Conservation (phyloP, 2,797 vertebrate genomes). For the Dromococcyx pavoninus region DNA sequence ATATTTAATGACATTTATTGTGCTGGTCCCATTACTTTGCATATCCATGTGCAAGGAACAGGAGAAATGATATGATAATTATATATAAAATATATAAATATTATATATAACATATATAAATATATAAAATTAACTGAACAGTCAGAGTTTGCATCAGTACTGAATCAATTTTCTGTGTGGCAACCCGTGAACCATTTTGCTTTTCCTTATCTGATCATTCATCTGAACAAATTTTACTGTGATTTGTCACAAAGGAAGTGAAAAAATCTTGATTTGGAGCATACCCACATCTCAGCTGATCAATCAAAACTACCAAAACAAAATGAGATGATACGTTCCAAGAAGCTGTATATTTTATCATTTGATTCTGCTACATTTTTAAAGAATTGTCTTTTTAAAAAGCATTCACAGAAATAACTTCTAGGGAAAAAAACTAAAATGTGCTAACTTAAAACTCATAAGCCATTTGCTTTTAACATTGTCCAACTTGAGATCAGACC, state of each 20-base stretch:
- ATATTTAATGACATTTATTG: not conserved
- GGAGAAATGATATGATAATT: not conserved
- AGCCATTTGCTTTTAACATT: not conserved
- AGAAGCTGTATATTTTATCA: not conserved
- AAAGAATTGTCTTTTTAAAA: not conserved
- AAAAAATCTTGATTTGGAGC: not conserved
- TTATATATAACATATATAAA: no score
- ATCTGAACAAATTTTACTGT: not conserved
- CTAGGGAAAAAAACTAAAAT: rapidly evolving
- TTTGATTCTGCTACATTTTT: not conserved
- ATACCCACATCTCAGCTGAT: not conserved
- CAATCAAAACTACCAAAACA: not conserved
- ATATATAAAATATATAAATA: no score
- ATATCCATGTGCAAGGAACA: not conserved
- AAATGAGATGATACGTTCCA: not conserved
- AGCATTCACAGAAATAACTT: not conserved
- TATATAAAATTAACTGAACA: not conserved
- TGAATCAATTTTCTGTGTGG: not conserved
- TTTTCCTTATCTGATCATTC: not conserved
- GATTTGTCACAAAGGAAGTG: not conserved
- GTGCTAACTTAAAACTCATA: not conserved
- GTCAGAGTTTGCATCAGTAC: not conserved
- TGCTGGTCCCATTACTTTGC: not conserved
- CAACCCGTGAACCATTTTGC: not conserved
- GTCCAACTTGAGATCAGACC: not conserved